These are phyloP conservation scores for Pontoporia blainvillei DNA, from an alignment of 2,113 vertebrate species.

Conservation along the genomic window DNA sequence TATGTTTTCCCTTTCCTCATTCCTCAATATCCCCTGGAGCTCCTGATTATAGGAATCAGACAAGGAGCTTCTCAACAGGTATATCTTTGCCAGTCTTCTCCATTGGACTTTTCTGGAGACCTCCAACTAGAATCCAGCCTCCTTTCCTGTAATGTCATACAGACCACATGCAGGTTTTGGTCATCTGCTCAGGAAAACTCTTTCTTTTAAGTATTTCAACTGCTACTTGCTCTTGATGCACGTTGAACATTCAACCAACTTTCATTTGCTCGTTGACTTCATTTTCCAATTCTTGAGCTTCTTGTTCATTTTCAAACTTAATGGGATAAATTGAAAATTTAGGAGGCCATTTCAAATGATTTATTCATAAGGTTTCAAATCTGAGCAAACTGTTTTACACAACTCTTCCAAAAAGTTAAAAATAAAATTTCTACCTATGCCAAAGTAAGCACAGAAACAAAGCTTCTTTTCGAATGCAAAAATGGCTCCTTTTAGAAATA, in stretches of 20 bases:
- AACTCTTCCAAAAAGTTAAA: constrained; percentile 41
- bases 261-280: constrained; percentile 59
- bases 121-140: constrained; percentile 58
- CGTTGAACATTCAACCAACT: constrained; percentile 55
- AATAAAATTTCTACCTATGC: constrained; percentile 43
- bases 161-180: constrained; percentile 63
- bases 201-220: constrained; percentile 35
- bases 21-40: constrained; percentile 54
- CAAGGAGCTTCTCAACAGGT: constrained; percentile 66
- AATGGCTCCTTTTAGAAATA: constrained; percentile 37
- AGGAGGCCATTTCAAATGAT: constrained; percentile 63
- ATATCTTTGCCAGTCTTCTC: constrained; percentile 45
- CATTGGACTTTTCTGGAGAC: constrained; percentile 65
- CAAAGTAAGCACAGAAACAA: constrained; percentile 62
- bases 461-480: constrained; percentile 39
- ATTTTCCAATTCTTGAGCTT: constrained; percentile 48
- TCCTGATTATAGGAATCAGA: constrained; percentile 64
- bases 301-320: constrained; percentile 61
- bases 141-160: constrained; percentile 62
- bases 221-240: constrained; percentile 32
- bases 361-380: constrained; percentile 63
- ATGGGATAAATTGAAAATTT: constrained; percentile 67
- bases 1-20: constrained; percentile 38
- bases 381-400: constrained; percentile 62
- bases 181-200: constrained; percentile 65